Base-by-base conservation (phyloP, 2,113 vertebrate species). In the Scomber japonicus region DNA sequence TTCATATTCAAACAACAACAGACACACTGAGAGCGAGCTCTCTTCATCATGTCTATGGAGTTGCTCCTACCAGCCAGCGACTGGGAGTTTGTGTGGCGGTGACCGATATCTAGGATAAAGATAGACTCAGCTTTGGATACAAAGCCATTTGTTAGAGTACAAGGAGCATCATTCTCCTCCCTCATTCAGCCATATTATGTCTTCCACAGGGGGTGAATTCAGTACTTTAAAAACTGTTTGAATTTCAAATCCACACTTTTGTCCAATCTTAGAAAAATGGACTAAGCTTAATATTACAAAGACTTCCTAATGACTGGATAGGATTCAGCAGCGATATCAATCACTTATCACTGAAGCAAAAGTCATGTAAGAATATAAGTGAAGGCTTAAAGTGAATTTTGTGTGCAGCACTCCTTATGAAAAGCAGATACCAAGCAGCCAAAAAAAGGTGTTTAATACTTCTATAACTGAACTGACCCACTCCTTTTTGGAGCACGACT, bases 401-500 rank as follows among this genome's bases (percentile, higher is more conserved):
- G 56, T 62, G 19, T 49, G 71, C 60, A 66, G 62, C n/a, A 55
- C 40, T 19, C 44, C 53, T 61, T 54, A 64, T 77, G 85, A 84
- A 77, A 56, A 45, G 19, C 4, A 75, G 56, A 62, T 9, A 61
- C 31, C 21, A 44, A 17, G 31, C 31, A 65, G 86, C 45, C 57
- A 79, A 81, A 65, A 75, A 77, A 79, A 82, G 48, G 65, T 74
- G 67, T 80, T 78, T 64, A 84, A 80, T 51, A 69, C 68, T 78
- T 81, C 55, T 83, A 81, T 78, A 85, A 80, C 61, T 60, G 59
- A 72, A 46, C 61, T 67, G 81, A 84, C 83, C 81, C 71, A 17
- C 76, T 87, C 82, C 71, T 75, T 80, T 85, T 73, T 71, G 71
- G 80, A 90, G 79, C 72, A 73, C 19, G 84, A 78, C 59, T 82